These are phyloP conservation scores for Acleris holmiana DNA, from an alignment of 2,888 invertebrate species.

Conservation along the genomic window DNA sequence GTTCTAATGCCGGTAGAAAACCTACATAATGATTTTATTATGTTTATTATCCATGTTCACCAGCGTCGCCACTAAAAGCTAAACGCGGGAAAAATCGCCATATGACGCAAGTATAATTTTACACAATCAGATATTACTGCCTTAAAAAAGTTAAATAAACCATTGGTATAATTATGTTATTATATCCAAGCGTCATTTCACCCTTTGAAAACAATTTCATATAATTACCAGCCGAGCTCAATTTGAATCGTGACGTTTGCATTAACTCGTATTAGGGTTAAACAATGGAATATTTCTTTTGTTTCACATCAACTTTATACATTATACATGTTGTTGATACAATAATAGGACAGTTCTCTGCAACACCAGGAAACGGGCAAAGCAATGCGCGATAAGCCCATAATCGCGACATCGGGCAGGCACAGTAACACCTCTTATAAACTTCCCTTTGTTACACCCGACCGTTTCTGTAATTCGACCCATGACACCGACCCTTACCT, in stretches of 20 bases:
- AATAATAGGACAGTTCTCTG: constrained; percentile 11
- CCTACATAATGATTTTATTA: constrained; percentile 21
- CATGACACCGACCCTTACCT: constrained; percentile 41
- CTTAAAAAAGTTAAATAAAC: too few relatives aligned
- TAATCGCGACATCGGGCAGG: constrained; percentile 50
- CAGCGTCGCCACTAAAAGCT: constrained; percentile 15
- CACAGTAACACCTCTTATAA: constrained; percentile 53
- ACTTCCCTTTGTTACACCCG: constrained; percentile 50
- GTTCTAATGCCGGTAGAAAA: constrained; percentile 19
- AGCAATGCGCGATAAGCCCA: constrained; percentile 46
- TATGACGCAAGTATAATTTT: neutral
- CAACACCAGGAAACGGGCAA: constrained; percentile 28
- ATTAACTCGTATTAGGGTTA: too few relatives aligned
- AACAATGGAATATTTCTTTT: too few relatives aligned
- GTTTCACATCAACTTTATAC: too few relatives aligned
- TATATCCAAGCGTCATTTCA: too few relatives aligned
- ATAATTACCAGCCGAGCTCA: too few relatives aligned
- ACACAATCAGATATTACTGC: too few relatives aligned
- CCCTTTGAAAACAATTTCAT: too few relatives aligned
- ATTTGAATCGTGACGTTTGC: too few relatives aligned
- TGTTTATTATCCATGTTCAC: constrained; percentile 16
- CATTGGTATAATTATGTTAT: too few relatives aligned
- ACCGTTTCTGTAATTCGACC: constrained; percentile 48
- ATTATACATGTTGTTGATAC: neutral
- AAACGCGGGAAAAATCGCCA: neutral